Evolutionary conservation across 1,140 invertebrate genomes (phyloP), one percentile per base, ranked within the genome.

Genomic region (Hirudo medicinalis): DNA sequence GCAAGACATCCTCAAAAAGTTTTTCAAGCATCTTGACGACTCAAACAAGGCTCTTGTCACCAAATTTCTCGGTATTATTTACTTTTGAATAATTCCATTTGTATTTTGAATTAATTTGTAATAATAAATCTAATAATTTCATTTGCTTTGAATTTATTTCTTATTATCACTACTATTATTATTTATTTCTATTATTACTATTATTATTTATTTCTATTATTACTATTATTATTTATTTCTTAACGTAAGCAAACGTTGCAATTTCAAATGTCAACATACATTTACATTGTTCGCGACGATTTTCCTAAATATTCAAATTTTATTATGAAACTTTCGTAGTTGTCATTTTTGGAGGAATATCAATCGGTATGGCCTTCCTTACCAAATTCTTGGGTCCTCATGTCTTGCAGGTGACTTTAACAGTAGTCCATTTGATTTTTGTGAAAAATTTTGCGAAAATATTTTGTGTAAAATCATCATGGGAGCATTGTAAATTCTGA

Each of bases 1-100:
- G 87, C 90, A 93, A 78, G 91, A 93, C 78, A 91, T 92, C 54
- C 71, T 82, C 0, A 80, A 81, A 69, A 76, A 76, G 2, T 72
- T 73, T 49, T 74, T 76, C 19, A 22, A 32, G 8, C 27, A 77
- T 19, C 72, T 72, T 17, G 72, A 74, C 13, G 79, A 80, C 60
- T 49, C 36, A 4, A 66, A 76, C 53, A 78, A 78, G 72, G 77
- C 79, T 0, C 73, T 75, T 69, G 73, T 80, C 32, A 79, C 76
- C 0, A 78, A 77, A 74, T 17, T 76, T 4, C 70, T 80, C n/a
- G 79, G 79, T 79, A 74, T 63, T 63, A 63, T 17, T 63, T 63
- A 63, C 0, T 32, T 17, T 25, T 63, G 9, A 3, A 6, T 63
- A 2, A n/a, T 36, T 36, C 6, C 32, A 36, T 36, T 36, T 3